Evolutionary conservation across 2,113 vertebrate genomes (phyloP), one percentile per base, ranked within the genome.

Genomic region (Cygnus atratus): DNA sequence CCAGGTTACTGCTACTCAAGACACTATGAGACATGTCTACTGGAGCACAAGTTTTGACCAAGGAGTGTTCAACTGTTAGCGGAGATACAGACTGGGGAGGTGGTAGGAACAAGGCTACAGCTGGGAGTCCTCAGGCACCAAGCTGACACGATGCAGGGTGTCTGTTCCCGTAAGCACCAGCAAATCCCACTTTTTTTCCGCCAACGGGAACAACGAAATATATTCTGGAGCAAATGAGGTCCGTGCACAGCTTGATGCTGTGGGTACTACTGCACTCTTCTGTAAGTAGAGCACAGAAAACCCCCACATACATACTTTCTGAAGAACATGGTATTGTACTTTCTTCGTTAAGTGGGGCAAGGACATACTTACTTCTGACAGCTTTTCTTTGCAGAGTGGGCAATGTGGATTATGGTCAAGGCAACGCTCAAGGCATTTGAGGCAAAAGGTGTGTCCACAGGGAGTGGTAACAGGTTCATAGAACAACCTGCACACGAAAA

Each of bases 381-480:
- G 98, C 79, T 99, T 99, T 97, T 99, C 99, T 92, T 99, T 99
- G 97, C 99, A 99, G 95, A 99, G 98, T 1, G 99, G 99, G 88
- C 99, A 99, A 97, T 98, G 98, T 2, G 98, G 97, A 90, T 99
- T 99, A 92, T 99, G 99, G 96, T 99, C 99, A 88, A 99, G 97
- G 97, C 99, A 99, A 96, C 98, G 98, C 94, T 99, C 98, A 74
- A 99, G 98, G 98, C 99, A 99, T 97, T 99, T 99, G 73, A 99
- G 98, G 97, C 99, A 99, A 98, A 99, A 99, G 11, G 98, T 99
- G 95, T 99, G 99, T 94, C 99, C 99, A 84, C 99, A 99, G 70
- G 98, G 99, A 11, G 98, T 99, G 71, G 99, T 97, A 71, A 99
- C 98, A 17, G 99, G 99, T 92, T 99, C 99, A 18, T 99, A 99